phyloP scores from a whole-genome alignment of 37 sponge, comb jelly and placozoan genomes.

The Halichondria panicea region DNA sequence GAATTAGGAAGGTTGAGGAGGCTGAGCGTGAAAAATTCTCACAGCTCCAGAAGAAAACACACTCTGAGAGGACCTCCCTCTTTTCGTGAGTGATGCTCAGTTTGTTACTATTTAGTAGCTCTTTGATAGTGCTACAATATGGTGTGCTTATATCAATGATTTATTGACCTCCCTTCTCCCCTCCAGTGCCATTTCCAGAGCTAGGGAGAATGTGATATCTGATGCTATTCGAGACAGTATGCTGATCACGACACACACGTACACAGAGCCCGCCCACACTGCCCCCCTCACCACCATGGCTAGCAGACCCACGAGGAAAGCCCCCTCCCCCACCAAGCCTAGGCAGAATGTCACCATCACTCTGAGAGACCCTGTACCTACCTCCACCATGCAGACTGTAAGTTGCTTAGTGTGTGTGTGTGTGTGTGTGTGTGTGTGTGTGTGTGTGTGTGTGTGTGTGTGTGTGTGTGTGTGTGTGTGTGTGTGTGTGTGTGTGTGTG shows the following conservation, averaged over 20 bases:
- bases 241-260: background rate
- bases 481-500: too few species aligned
- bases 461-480: too few species aligned
- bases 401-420: too few species aligned
- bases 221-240: constrained; percentile 16
- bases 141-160: background rate
- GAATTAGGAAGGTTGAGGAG: constrained; percentile 62
- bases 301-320: background rate
- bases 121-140: background rate
- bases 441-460: too few species aligned
- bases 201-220: constrained; percentile 37
- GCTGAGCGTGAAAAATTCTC: constrained; percentile 42
- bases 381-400: too few species aligned
- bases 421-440: too few species aligned
- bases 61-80: constrained; percentile 48
- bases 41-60: constrained; percentile 44
- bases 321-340: background rate
- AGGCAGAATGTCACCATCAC: constrained; percentile 22
- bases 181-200: constrained; percentile 36
- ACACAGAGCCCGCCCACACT: background rate
- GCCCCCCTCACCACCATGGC: background rate
- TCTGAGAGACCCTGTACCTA: background rate
- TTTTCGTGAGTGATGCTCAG: constrained; percentile 49
- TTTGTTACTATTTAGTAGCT: background rate
- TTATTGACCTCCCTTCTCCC: background rate